Evolutionary conservation across 2,113 vertebrate species (phyloP).

Genomic region (Cariama cristata): DNA sequence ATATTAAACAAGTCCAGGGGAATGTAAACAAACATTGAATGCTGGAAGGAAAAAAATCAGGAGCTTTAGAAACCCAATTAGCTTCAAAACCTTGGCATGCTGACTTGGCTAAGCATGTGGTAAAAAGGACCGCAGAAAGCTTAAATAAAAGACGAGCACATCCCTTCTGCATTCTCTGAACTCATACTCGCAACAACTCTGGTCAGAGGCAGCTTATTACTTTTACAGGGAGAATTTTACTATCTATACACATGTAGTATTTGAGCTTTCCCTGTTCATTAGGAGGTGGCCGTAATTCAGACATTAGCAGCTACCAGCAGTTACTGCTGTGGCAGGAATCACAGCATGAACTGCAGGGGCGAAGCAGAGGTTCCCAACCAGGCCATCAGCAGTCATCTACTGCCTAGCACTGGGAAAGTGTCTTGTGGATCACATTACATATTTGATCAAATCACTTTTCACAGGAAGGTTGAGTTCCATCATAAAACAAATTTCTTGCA

Average conservation of each 20-base stretch:
- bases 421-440: neutral
- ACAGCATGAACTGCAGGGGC: neutral
- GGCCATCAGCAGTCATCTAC: neutral
- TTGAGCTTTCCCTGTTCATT: neutral
- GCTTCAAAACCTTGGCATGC: slow-evolving; percentile 32
- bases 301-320: neutral
- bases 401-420: neutral
- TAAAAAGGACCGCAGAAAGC: neutral
- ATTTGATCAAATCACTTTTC: neutral
- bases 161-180: neutral
- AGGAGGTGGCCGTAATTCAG: neutral
- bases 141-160: neutral
- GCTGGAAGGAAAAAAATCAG: slow-evolving; percentile 42
- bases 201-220: neutral
- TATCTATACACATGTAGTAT: neutral
- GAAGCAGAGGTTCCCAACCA: neutral
- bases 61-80: slow-evolving; percentile 61
- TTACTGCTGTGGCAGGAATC: neutral
- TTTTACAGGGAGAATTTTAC: neutral
- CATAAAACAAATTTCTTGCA: neutral
- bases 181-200: neutral
- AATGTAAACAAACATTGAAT: slow-evolving; percentile 55
- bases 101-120: slow-evolving; percentile 10
- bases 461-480: neutral
- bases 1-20: slow-evolving; percentile 34